These are phyloP conservation scores for Paralichthys olivaceus DNA, from an alignment of 2,113 vertebrate genomes.

Conservation along the genomic window DNA sequence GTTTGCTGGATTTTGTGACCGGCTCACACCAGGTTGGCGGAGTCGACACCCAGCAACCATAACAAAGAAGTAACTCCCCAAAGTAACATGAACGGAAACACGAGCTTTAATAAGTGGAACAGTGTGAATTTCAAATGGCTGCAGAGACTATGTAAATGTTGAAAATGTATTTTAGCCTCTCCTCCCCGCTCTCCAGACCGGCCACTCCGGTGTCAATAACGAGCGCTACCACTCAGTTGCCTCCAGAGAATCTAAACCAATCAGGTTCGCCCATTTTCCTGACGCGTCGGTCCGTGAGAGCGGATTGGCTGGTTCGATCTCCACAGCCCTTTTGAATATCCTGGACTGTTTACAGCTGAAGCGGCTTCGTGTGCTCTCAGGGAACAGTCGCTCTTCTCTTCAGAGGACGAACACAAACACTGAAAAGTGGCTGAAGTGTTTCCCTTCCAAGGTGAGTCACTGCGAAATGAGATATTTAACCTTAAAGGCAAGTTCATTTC, in stretches of 20 bases:
- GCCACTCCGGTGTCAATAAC: rapidly evolving
- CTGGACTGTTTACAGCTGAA: background rate
- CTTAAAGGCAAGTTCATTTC: background rate
- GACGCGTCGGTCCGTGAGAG: background rate
- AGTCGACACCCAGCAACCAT: background rate
- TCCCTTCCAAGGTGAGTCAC: conserved; percentile 33
- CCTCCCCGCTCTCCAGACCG: background rate
- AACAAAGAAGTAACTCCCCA: background rate
- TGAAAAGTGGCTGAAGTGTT: background rate
- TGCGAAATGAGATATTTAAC: background rate
- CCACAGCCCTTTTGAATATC: conserved; percentile 29
- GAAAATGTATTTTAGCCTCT: background rate
- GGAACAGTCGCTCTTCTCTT: rapidly evolving
- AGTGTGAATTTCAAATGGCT: background rate
- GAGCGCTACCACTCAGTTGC: background rate
- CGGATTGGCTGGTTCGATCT: conserved; percentile 67
- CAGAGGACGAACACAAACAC: background rate
- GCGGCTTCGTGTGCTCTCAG: background rate
- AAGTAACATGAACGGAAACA: too few relatives aligned
- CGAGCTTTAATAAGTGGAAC: background rate
- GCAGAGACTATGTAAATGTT: background rate
- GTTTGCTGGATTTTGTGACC: too few relatives aligned
- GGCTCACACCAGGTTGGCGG: background rate
- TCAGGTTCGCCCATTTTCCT: background rate
- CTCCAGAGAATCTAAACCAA: conserved; percentile 56